A percentile compares a stretch with the other conserved stretches of the same genome.
phyloP scores from a whole-genome alignment of 1,140 invertebrate species.

The Asbolus verrucosus region DNA sequence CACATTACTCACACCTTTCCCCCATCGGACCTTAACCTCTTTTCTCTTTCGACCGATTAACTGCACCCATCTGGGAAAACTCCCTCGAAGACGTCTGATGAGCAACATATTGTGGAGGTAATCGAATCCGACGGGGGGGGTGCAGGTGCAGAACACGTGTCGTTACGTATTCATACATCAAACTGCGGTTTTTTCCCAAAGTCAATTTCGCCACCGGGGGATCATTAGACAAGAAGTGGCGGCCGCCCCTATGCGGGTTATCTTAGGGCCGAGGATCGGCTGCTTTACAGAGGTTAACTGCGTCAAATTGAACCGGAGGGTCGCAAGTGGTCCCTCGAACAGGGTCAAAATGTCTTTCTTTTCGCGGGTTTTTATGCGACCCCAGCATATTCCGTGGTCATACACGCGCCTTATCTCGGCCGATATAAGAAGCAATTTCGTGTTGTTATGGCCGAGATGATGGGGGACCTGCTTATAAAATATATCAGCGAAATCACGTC shows the following conservation, averaged over 20 bases:
- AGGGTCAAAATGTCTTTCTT: slow-evolving; percentile 56
- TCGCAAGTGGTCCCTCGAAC: slow-evolving; percentile 20
- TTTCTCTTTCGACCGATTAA: slow-evolving; percentile 9
- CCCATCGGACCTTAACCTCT: too few species aligned
- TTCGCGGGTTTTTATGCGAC: slow-evolving; percentile 54
- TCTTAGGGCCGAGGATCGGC: slow-evolving; percentile 24
- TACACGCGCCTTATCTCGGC: slow-evolving; percentile 41
- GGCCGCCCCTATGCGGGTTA: slow-evolving; percentile 4
- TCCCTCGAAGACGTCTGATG: not conserved
- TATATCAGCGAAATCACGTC: slow-evolving; percentile 48
- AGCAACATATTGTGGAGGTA: slow-evolving; percentile 23
- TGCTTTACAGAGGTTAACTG: slow-evolving; percentile 45
- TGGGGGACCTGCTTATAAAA: slow-evolving; percentile 48
- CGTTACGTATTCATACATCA: slow-evolving; percentile 54
- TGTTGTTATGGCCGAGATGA: slow-evolving; percentile 37
- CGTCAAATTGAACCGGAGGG: slow-evolving; percentile 48
- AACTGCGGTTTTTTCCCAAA: slow-evolving; percentile 40
- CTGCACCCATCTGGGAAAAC: too few species aligned
- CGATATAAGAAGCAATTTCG: slow-evolving; percentile 41
- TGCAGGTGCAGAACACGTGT: slow-evolving; percentile 43
- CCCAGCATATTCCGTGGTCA: slow-evolving; percentile 44
- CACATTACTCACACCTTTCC: not conserved
- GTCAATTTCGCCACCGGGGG: slow-evolving; percentile 43
- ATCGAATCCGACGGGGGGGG: slow-evolving; percentile 22
- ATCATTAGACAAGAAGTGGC: slow-evolving; percentile 46